phyloP scores from a whole-genome alignment of 2,797 vertebrate species.

The Caiman crocodilus region DNA sequence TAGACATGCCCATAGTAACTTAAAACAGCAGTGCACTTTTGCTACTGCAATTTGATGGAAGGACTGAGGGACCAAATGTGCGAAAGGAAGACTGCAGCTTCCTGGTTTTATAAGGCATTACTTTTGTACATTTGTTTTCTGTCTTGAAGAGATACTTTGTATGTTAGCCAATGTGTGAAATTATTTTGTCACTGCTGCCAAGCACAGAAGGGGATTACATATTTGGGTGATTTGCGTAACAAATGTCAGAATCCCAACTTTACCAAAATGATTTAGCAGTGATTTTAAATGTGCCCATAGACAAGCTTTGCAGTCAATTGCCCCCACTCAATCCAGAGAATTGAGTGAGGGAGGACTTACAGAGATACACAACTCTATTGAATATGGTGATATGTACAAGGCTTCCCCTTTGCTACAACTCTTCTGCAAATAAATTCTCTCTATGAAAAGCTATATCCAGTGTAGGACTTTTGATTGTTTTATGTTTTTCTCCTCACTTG shows the following conservation, averaged over 20 bases:
- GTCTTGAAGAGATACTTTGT: neutral
- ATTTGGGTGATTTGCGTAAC: neutral
- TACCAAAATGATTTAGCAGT: neutral
- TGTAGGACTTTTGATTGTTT: neutral
- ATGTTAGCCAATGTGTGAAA: neutral
- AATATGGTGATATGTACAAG: neutral
- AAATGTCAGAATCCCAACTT: neutral
- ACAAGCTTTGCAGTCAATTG: neutral
- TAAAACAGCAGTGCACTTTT: neutral
- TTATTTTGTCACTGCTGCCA: conserved; percentile 19
- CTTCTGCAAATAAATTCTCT: neutral
- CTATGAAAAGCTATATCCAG: too few species aligned
- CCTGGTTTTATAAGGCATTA: neutral
- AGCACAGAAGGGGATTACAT: neutral
- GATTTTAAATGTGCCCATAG: conserved; percentile 3
- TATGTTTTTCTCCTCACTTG: neutral
- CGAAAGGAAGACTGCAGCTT: neutral
- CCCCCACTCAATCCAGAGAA: neutral
- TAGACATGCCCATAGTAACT: neutral
- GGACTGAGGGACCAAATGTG: neutral
- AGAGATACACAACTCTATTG: neutral
- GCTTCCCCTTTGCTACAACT: neutral
- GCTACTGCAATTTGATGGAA: neutral
- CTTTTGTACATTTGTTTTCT: neutral
- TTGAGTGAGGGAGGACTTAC: neutral